Evolutionary conservation across 2,888 invertebrate species (phyloP).

Genomic region (Augiades crinisus): DNA sequence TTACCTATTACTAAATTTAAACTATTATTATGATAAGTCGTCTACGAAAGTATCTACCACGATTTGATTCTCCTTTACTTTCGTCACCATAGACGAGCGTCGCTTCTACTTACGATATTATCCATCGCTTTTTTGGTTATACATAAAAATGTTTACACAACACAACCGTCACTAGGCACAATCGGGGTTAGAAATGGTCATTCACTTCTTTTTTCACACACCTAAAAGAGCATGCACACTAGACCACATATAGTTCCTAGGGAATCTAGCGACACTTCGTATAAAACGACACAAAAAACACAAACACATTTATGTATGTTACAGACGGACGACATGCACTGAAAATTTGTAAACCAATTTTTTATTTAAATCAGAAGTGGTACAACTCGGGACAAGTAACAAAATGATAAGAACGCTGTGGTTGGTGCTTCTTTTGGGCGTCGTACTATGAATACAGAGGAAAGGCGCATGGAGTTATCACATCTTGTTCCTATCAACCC

Average conservation of each 20-base stretch:
- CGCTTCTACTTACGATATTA: neutral
- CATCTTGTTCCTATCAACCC: too few species aligned
- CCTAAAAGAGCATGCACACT: constrained; percentile 33
- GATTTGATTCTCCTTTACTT: too few species aligned
- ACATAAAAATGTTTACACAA: constrained; percentile 8
- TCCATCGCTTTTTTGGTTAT: constrained; percentile 2
- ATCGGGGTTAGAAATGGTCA: constrained; percentile 54
- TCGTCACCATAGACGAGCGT: too few species aligned
- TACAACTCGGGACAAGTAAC: too few species aligned
- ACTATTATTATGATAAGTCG: too few species aligned
- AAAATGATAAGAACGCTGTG: too few species aligned
- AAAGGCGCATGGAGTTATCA: too few species aligned
- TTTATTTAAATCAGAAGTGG: too few species aligned
- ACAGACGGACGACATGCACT: constrained; percentile 23
- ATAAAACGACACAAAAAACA: constrained; percentile 4
- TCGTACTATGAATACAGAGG: too few species aligned
- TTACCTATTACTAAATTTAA: too few species aligned
- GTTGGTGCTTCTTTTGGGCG: too few species aligned
- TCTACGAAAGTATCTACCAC: too few species aligned
- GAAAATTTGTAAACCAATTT: constrained; percentile 3
- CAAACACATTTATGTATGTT: neutral
- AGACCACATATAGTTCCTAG: constrained; percentile 21
- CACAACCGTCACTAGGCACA: constrained; percentile 15
- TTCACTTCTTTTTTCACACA: constrained; percentile 75
- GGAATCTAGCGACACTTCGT: constrained; percentile 16